Evolutionary conservation across 2,113 vertebrate genomes (phyloP).

Genomic region (Trinectes maculatus): DNA sequence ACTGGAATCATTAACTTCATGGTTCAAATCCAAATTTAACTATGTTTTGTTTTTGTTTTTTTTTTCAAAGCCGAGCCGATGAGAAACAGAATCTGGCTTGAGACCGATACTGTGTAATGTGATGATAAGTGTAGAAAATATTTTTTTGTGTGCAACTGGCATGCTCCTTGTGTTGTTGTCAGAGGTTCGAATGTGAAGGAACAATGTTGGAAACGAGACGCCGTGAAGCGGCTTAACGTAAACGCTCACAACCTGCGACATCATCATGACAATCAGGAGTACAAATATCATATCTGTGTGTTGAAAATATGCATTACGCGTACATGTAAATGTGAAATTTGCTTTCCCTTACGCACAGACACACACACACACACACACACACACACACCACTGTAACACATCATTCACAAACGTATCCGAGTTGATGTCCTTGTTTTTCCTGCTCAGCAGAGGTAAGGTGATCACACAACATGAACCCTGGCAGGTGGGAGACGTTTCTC

Average conservation of each 20-base stretch:
- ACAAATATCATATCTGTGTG: neutral
- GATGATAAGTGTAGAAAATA: constrained; percentile 24
- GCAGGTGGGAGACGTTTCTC: constrained; percentile 41
- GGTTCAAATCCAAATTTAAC: constrained; percentile 47
- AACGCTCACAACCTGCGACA: neutral
- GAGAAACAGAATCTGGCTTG: constrained; percentile 56
- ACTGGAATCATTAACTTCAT: constrained; percentile 62
- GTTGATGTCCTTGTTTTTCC: constrained; percentile 41
- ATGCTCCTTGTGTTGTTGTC: constrained; percentile 12
- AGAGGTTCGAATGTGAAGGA: neutral
- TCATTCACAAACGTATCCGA: constrained; percentile 10
- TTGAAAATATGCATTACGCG: neutral
- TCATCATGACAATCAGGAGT: constrained; percentile 5
- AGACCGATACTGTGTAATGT: constrained; percentile 28
- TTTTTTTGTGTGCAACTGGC: constrained; percentile 26
- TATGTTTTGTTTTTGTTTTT: constrained; percentile 28
- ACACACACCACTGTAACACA: neutral
- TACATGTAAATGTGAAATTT: constrained; percentile 1
- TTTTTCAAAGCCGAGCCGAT: constrained; percentile 39
- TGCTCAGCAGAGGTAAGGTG: constrained; percentile 35
- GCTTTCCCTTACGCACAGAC: neutral
- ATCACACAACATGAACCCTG: constrained; percentile 47
- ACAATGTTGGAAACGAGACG: neutral
- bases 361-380: too few species aligned
- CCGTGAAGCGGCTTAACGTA: constrained; percentile 59